These are phyloP conservation scores for Hetaerina titia DNA, from an alignment of 2,888 invertebrate genomes.

Conservation along the genomic window DNA sequence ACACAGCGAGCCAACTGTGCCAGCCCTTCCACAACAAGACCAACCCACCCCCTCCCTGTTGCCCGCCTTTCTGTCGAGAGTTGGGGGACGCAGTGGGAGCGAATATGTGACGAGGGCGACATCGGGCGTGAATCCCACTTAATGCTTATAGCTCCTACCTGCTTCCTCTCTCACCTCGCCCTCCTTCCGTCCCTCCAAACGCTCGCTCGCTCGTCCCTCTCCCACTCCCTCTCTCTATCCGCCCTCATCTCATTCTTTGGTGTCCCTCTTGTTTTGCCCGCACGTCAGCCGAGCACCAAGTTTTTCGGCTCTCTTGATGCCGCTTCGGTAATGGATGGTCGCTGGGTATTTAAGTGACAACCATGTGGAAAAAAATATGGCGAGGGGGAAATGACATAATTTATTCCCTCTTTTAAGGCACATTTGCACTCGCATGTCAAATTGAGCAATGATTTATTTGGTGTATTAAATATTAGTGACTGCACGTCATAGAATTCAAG, in stretches of 20 bases:
- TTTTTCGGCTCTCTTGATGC: slow-evolving; percentile 11
- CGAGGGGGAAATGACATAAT: background rate
- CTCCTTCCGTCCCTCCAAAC: background rate
- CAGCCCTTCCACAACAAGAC: background rate
- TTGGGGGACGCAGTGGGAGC: background rate
- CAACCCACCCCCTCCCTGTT: background rate
- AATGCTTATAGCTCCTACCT: slow-evolving; percentile 27
- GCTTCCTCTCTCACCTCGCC: background rate
- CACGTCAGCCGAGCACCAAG: background rate
- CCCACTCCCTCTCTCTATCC: background rate
- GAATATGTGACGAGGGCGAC: slow-evolving; percentile 47
- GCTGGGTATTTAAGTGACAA: background rate
- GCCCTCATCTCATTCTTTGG: background rate
- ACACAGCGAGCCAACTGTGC: background rate
- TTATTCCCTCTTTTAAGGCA: background rate
- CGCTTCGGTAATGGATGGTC: background rate
- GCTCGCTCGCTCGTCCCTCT: background rate
- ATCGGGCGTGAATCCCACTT: slow-evolving; percentile 56
- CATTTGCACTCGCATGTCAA: background rate
- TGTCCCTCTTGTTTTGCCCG: background rate
- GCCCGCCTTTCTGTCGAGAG: background rate
- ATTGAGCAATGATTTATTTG: background rate
- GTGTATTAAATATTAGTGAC: background rate
- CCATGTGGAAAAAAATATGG: background rate
- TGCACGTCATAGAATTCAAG: background rate